A percentile compares a stretch with the other conserved stretches of the same genome.
phyloP scores from a whole-genome alignment of 2,888 invertebrate species.

The Deroplatys truncata region DNA sequence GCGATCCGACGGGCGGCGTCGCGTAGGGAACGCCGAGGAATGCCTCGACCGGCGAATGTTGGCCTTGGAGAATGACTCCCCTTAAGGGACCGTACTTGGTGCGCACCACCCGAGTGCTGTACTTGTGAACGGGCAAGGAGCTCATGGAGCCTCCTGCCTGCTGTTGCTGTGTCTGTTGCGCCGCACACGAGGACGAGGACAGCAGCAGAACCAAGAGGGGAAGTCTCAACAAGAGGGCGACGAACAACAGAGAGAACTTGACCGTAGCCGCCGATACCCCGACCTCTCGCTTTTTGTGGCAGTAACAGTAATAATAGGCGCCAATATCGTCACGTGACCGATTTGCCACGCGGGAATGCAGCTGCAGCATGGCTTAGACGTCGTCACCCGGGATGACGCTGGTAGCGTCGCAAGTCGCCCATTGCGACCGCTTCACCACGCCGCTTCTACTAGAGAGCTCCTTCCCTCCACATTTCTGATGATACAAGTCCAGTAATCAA shows the following conservation, averaged over 20 bases:
- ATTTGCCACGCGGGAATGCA: constrained; percentile 18
- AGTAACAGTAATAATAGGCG: constrained; percentile 3
- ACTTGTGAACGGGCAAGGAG: constrained; percentile 62
- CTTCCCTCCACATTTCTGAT: neutral
- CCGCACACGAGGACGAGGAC: neutral
- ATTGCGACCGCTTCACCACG: constrained; percentile 21
- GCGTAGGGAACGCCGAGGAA: constrained; percentile 93
- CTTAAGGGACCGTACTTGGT: constrained; percentile 88
- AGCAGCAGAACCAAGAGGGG: neutral
- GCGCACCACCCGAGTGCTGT: constrained; percentile 75
- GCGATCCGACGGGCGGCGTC: constrained; percentile 82
- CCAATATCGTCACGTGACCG: constrained; percentile 9
- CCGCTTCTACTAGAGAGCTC: neutral
- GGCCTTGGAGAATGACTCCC: constrained; percentile 76
- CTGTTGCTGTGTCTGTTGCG: neutral
- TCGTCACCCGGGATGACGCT: constrained; percentile 24
- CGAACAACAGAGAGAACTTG: neutral
- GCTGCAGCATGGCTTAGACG: constrained; percentile 22
- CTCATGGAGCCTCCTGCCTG: neutral
- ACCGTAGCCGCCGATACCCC: neutral
- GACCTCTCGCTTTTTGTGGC: neutral
- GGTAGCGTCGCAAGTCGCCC: constrained; percentile 19
- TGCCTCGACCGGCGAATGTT: constrained; percentile 75
- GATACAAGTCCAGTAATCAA: neutral
- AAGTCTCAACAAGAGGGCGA: neutral